A percentile compares a stretch with the other conserved stretches of the same genome.
Conservation (phyloP, 2,888 invertebrate genomes). For the Prosopocoilus inquinatus region DNA sequence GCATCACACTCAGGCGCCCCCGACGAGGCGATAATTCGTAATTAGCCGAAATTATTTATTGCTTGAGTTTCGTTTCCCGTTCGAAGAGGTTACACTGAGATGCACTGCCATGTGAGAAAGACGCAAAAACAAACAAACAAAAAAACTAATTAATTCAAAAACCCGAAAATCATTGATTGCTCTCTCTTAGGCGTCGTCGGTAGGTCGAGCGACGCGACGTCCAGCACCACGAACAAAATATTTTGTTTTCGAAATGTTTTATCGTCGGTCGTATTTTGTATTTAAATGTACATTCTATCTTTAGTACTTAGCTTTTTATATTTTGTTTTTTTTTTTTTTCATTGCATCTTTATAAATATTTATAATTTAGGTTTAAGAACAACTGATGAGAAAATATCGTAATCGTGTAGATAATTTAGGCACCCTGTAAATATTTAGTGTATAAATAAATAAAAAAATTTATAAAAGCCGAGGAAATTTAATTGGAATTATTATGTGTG, state of each 20-base stretch:
- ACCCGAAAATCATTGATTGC: neutral
- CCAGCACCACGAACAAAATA: neutral
- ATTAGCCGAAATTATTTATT: too few relatives aligned
- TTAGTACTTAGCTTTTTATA: neutral
- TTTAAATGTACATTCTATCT: neutral
- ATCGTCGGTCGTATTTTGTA: neutral
- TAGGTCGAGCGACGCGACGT: neutral
- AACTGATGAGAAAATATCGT: neutral
- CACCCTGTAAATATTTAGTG: slow-evolving; percentile 18
- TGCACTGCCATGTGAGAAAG: slow-evolving; percentile 2
- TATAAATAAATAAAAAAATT: slow-evolving; percentile 14
- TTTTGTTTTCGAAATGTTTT: neutral
- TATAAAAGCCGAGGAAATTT: too few relatives aligned
- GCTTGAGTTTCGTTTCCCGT: too few relatives aligned
- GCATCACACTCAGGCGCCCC: slow-evolving; percentile 67
- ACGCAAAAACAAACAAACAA: neutral
- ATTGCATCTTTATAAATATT: slow-evolving; percentile 12
- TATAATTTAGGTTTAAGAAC: slow-evolving; percentile 12
- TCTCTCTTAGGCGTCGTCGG: neutral
- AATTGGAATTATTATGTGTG: too few relatives aligned
- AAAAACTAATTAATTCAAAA: too few relatives aligned
- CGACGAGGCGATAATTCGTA: slow-evolving; percentile 39
- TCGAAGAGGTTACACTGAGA: neutral
- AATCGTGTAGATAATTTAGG: slow-evolving; percentile 16
- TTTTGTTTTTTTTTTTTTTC: neutral